A percentile compares a stretch with the other conserved stretches of the same genome.
phyloP scores from a whole-genome alignment of 1,140 invertebrate species.

The Oryzaephilus surinamensis region DNA sequence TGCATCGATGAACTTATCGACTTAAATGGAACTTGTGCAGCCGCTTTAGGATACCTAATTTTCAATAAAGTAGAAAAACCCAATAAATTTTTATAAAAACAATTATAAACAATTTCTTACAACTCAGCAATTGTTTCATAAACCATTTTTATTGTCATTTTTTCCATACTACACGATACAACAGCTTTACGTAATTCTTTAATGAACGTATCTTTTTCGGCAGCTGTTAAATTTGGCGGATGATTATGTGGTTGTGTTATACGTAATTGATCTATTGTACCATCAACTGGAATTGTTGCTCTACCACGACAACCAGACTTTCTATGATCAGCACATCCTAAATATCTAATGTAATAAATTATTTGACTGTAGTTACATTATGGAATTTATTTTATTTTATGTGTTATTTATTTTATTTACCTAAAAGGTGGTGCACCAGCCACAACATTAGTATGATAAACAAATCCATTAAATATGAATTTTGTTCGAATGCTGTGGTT shows the following conservation, averaged over 20 bases:
- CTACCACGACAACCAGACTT: conserved; percentile 21
- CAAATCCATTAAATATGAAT: conserved; percentile 23
- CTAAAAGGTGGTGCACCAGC: conserved; percentile 23
- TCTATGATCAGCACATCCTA: conserved; percentile 23
- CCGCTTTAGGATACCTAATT: conserved; percentile 22
- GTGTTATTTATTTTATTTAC: conserved; percentile 17
- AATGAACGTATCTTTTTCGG: conserved; percentile 20
- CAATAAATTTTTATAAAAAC: neutral
- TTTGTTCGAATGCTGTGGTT: too few relatives aligned
- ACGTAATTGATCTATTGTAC: conserved; percentile 14
- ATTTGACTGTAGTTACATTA: neutral
- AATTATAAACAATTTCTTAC: conserved; percentile 17
- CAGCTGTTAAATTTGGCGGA: conserved; percentile 22
- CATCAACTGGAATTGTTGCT: conserved; percentile 21
- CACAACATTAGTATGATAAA: conserved; percentile 27
- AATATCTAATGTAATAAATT: conserved; percentile 25
- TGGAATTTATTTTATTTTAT: neutral
- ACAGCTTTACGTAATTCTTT: conserved; percentile 19
- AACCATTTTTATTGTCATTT: conserved; percentile 22
- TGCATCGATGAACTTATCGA: conserved; percentile 23
- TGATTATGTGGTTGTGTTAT: conserved; percentile 26
- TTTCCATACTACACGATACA: conserved; percentile 10
- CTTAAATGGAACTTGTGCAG: conserved; percentile 20
- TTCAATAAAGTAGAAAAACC: conserved; percentile 8
- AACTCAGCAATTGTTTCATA: conserved; percentile 24